Evolutionary conservation across 2,113 vertebrate genomes (phyloP).

Genomic region (Bubo blakistoni): DNA sequence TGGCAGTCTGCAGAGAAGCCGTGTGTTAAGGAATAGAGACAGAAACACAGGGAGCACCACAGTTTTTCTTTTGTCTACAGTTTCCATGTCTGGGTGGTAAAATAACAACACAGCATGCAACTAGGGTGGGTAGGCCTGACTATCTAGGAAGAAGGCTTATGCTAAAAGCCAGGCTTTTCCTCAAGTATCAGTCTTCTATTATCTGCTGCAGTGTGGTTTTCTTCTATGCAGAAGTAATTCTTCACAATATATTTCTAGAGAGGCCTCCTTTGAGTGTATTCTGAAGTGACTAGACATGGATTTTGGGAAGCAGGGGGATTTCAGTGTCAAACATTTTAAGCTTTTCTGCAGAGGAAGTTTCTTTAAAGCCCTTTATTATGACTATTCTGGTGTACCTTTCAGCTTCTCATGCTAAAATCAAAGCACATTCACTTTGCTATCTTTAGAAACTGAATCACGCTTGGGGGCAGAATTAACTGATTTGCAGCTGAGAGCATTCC

Average conservation of each 20-base stretch:
- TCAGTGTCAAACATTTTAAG: slow-evolving; percentile 33
- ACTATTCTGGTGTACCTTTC: slow-evolving; percentile 22
- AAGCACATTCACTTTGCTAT: slow-evolving; percentile 9
- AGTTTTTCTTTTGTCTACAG: neutral
- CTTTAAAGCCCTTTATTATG: slow-evolving; percentile 28
- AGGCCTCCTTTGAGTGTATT: slow-evolving; percentile 1
- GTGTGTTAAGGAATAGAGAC: neutral
- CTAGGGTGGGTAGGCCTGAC: neutral
- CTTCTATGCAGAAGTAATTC: neutral
- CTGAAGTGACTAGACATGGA: slow-evolving; percentile 1
- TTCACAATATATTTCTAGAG: neutral
- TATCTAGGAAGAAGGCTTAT: neutral
- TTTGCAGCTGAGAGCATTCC: neutral
- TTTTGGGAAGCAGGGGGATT: slow-evolving; percentile 18
- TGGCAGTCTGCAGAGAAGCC: neutral
- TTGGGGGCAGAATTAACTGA: neutral
- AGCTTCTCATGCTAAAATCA: slow-evolving; percentile 44
- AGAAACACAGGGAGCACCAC: rapidly evolving
- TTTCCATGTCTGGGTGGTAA: neutral
- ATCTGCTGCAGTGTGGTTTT: neutral
- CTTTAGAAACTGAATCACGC: neutral
- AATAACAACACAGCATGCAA: neutral
- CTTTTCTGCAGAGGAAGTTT: slow-evolving; percentile 13
- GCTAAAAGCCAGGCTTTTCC: neutral
- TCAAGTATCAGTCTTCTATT: neutral